Evolutionary conservation across 1,140 invertebrate genomes (phyloP), one percentile per base, ranked within the genome.

Genomic region (Nephila pilipes): DNA sequence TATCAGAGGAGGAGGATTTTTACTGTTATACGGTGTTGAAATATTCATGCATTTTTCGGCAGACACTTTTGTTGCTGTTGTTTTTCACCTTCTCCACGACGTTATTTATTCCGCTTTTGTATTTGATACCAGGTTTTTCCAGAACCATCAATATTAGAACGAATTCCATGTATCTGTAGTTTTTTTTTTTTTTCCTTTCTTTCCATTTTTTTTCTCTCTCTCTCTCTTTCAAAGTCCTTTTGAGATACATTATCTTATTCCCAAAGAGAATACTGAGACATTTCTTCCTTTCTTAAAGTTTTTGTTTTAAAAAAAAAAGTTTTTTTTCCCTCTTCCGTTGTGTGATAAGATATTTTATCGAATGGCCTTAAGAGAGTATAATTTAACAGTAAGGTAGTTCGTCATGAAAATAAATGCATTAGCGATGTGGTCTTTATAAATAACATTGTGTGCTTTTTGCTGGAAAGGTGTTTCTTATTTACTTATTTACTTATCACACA

Each of bases 71-170:
- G 36, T 81, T 54, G 69, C 12, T 75, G 32, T 75, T 75, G 25
- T 36, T 54, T 81, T 55, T 32, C 3, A 29, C 69, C 6, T 32
- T 29, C 18, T 29, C 18, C 18, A 25, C 60, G 57, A 25, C 38
- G 46, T 89, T 89, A 89, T 89, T 89, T 89, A 89, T 89, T 89
- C 69, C n/a, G 65, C 87, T 89, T 89, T 89, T 89, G 87, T 89
- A 79, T 89, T 89, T 89, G 60, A 79, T 89, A 79, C 87, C 36
- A 79, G 87, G 87, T 89, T 89, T 89, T 79, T 57, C 65, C 46
- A 79, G 65, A 54, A 32, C 69, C 87, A 89, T 89, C 65, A 89
- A 89, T 89, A 89, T 79, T 89, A 65, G 54, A 85, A 32, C 54
- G 57, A 58, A 85, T 85, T 85, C 60, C 60, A 65, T 46, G 60